phyloP scores from a whole-genome alignment of 2,888 invertebrate species.

The Sminthurinus aureus region DNA sequence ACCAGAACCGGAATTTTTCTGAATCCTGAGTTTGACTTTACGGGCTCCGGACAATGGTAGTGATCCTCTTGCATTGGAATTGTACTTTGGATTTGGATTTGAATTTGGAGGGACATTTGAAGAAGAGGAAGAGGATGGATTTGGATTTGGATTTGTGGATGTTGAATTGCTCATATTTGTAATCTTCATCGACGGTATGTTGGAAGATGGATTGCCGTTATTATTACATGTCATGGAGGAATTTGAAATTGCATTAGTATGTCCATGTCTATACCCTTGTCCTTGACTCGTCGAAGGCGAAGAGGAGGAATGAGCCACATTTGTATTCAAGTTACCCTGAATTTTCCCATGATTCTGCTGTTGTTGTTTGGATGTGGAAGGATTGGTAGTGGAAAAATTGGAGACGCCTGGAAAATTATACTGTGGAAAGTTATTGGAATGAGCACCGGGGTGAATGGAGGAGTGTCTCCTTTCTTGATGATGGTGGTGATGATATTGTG shows the following conservation, averaged over 20 bases:
- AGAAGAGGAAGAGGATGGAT: no score
- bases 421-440: background rate
- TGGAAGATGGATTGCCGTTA: no score
- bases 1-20: no score
- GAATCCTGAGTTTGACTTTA: slow-evolving; percentile 57
- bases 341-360: background rate
- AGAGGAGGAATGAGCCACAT: background rate
- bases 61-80: background rate
- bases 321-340: background rate
- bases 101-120: no score
- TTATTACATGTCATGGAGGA: no score
- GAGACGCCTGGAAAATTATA: background rate
- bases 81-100: no score
- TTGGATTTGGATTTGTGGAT: no score
- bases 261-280: no score
- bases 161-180: no score
- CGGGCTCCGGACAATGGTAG: slow-evolving; percentile 45
- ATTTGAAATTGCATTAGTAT: no score
- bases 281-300: background rate
- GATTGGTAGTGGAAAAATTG: background rate
- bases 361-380: background rate
- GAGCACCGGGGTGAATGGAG: slow-evolving; percentile 34
- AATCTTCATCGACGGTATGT: no score
- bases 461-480: slow-evolving; percentile 33
- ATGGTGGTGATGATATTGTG: background rate